Percentiles rank a stretch among this genome's conserved stretches.
These are phyloP conservation scores for Menidia beryllina DNA, from an alignment of 2,113 vertebrate species.

Conservation along the genomic window DNA sequence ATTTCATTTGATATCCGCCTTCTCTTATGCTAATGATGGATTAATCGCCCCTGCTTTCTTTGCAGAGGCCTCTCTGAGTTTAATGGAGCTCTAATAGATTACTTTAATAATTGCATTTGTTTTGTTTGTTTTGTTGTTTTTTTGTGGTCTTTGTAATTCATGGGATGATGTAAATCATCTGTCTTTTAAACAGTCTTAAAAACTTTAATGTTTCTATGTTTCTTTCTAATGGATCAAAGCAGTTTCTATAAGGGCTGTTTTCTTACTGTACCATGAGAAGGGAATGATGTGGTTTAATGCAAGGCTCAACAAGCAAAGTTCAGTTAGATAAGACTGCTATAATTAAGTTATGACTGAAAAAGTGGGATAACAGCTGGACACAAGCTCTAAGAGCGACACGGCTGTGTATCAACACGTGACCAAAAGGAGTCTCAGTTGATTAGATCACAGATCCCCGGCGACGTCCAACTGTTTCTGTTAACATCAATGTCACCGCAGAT, in stretches of 20 bases:
- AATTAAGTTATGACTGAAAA: background rate
- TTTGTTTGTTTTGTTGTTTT: too few relatives aligned
- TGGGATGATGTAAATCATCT: background rate
- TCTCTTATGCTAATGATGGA: background rate
- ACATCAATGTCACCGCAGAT: constrained; percentile 40
- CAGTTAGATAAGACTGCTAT: background rate
- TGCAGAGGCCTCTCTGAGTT: background rate
- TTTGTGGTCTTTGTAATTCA: background rate
- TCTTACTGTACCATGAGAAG: background rate
- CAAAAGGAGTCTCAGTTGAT: constrained; percentile 2
- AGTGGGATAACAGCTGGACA: background rate
- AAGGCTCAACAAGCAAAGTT: too few relatives aligned
- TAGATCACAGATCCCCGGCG: constrained; percentile 16
- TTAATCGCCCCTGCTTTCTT: background rate
- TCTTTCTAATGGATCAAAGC: background rate
- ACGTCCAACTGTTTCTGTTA: constrained; percentile 12
- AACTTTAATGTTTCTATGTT: background rate
- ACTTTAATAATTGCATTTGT: background rate
- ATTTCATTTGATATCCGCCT: background rate
- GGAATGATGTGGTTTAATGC: background rate
- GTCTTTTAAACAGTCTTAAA: background rate
- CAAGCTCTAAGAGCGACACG: background rate
- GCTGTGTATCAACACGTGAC: background rate
- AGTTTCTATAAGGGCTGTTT: background rate
- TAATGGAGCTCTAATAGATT: background rate